Evolutionary conservation across 2,797 vertebrate genomes (phyloP).

Genomic region (Hipposideros larvatus): DNA sequence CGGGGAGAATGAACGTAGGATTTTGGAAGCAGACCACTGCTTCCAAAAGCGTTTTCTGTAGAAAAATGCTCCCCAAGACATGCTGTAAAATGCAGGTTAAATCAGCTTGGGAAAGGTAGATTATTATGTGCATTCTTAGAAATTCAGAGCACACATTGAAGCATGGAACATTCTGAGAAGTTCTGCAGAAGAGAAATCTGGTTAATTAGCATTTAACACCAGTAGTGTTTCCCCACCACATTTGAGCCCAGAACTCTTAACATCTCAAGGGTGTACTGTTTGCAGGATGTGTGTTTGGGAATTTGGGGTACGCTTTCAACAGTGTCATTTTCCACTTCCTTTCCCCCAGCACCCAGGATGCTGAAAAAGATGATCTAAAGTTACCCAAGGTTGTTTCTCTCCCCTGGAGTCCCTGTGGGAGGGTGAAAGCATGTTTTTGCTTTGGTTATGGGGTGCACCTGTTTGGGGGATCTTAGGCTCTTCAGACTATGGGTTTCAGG

Average conservation of each 20-base stretch:
- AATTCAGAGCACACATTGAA: not conserved
- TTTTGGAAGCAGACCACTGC: not conserved
- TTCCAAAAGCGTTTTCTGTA: not conserved
- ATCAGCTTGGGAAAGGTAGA: not conserved
- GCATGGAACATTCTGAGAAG: not conserved
- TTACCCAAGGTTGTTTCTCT: not conserved
- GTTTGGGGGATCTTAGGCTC: not conserved
- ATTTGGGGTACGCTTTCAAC: not conserved
- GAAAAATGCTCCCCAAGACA: not conserved
- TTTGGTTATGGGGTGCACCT: accelerated
- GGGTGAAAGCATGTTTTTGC: not conserved
- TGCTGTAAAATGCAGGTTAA: not conserved
- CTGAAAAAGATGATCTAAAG: not conserved
- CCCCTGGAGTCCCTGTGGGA: not conserved
- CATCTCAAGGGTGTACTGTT: not conserved
- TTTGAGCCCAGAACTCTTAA: not conserved
- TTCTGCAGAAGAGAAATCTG: not conserved
- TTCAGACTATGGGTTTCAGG: not conserved
- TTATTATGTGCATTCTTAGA: not conserved
- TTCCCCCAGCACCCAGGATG: too few species aligned
- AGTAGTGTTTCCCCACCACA: not conserved
- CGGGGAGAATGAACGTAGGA: not conserved
- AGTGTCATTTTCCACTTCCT: not conserved
- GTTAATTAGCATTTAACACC: not conserved
- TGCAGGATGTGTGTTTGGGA: not conserved